Evolutionary conservation across 1,140 invertebrate genomes (phyloP).

Genomic region (Drosophila pachea): DNA sequence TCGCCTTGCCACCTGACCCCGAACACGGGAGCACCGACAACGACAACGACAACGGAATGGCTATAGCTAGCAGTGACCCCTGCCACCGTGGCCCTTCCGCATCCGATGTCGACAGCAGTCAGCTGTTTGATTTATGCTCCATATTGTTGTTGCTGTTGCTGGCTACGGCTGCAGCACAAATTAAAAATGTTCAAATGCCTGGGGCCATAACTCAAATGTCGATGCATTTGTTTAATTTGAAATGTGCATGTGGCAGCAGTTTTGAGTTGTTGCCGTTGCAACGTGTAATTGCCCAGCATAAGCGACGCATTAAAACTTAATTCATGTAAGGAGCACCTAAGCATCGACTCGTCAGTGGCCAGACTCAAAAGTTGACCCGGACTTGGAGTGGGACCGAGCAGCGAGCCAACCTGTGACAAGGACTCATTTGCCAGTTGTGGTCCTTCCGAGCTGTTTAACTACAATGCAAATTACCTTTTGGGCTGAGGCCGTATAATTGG

Average conservation of each 20-base stretch:
- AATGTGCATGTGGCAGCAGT: slow-evolving; percentile 67
- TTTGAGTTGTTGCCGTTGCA: slow-evolving; percentile 8
- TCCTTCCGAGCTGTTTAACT: slow-evolving; percentile 1
- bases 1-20: slow-evolving; percentile 36
- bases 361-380: slow-evolving; percentile 19
- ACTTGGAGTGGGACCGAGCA: too few species aligned
- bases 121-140: slow-evolving; percentile 71
- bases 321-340: slow-evolving; percentile 45
- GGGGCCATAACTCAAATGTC: slow-evolving; percentile 69
- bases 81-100: slow-evolving; percentile 14
- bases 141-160: slow-evolving; percentile 10
- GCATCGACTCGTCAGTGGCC: slow-evolving; percentile 15
- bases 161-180: slow-evolving; percentile 48
- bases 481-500: slow-evolving; percentile 1
- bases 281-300: slow-evolving; percentile 41
- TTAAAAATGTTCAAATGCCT: slow-evolving; percentile 72
- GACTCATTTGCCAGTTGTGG: slow-evolving; percentile 16
- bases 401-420: slow-evolving; percentile 10
- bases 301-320: slow-evolving; percentile 51
- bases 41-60: too few species aligned
- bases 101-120: slow-evolving; percentile 65
- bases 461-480: slow-evolving; percentile 17
- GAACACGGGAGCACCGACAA: slow-evolving; percentile 28
- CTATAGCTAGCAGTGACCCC: too few species aligned
- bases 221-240: slow-evolving; percentile 71